These are phyloP conservation scores for Isotomurus palustris DNA, from an alignment of 2,888 invertebrate genomes.

Conservation along the genomic window DNA sequence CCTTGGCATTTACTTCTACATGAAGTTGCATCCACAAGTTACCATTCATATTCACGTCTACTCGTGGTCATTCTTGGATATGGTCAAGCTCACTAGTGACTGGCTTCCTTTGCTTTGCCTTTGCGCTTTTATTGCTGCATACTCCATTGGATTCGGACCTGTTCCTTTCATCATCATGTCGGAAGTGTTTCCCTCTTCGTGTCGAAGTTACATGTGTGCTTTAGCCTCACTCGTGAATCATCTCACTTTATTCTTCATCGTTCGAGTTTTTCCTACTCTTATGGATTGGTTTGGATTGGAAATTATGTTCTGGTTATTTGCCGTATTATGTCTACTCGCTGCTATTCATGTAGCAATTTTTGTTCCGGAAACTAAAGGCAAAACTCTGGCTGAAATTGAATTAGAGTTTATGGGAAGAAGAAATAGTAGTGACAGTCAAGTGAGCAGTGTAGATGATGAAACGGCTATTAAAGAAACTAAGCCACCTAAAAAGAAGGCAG, in stretches of 20 bases:
- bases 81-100: constrained; percentile 53
- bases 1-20: constrained; percentile 57
- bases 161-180: constrained; percentile 61
- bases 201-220: constrained; percentile 62
- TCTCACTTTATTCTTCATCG: constrained; percentile 58
- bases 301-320: constrained; percentile 59
- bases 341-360: constrained; percentile 55
- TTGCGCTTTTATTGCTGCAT: constrained; percentile 60
- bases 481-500: no score
- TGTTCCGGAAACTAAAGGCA: constrained; percentile 68
- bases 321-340: constrained; percentile 54
- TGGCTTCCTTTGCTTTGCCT: constrained; percentile 60
- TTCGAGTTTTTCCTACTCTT: constrained; percentile 58
- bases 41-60: not conserved
- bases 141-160: constrained; percentile 62
- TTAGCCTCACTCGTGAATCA: constrained; percentile 60
- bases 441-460: not conserved
- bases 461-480: not conserved
- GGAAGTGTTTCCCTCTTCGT: constrained; percentile 61
- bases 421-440: not conserved
- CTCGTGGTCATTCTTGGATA: constrained; percentile 20
- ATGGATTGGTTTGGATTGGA: constrained; percentile 56
- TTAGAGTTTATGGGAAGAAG: not conserved
- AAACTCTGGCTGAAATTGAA: constrained; percentile 62
- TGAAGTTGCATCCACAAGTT: not conserved